phyloP scores from a whole-genome alignment of 2,888 invertebrate genomes.

The Eurytoma californica region DNA sequence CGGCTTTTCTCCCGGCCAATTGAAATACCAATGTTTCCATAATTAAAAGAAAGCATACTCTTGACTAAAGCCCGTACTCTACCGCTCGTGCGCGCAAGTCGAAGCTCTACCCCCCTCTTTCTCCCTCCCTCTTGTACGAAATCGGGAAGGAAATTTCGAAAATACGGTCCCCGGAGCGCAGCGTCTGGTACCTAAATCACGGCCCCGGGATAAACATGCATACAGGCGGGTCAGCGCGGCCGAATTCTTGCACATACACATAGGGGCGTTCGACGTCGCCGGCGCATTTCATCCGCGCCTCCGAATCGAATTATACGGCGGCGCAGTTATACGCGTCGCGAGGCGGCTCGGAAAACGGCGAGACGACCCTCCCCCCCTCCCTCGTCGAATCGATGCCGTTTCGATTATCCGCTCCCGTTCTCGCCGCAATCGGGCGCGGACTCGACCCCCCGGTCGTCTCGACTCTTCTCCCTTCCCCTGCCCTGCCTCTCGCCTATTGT shows the following conservation, averaged over 20 bases:
- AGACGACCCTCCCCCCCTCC: constrained; percentile 15
- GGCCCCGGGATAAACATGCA: neutral
- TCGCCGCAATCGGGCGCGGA: neutral
- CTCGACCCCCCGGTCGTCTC: neutral
- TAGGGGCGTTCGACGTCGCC: neutral
- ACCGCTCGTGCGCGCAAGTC: no score
- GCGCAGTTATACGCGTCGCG: constrained; percentile 24
- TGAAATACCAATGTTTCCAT: no score
- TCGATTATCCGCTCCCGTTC: constrained; percentile 48
- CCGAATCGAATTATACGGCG: constrained; percentile 38
- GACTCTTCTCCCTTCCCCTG: no score
- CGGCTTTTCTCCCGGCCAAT: no score
- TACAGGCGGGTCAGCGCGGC: neutral
- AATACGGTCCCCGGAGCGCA: neutral
- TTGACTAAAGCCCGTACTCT: no score
- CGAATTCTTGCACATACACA: neutral
- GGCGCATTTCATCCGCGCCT: constrained; percentile 9
- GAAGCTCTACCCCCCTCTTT: neutral
- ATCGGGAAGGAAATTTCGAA: neutral
- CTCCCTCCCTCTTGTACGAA: neutral
- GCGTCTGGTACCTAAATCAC: neutral
- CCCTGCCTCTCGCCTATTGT: neutral
- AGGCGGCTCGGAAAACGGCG: constrained; percentile 18
- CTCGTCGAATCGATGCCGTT: constrained; percentile 52
- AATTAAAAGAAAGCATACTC: no score